These are phyloP conservation scores for Hypotaenidia okinawae DNA, from an alignment of 2,797 vertebrate species.

Conservation along the genomic window DNA sequence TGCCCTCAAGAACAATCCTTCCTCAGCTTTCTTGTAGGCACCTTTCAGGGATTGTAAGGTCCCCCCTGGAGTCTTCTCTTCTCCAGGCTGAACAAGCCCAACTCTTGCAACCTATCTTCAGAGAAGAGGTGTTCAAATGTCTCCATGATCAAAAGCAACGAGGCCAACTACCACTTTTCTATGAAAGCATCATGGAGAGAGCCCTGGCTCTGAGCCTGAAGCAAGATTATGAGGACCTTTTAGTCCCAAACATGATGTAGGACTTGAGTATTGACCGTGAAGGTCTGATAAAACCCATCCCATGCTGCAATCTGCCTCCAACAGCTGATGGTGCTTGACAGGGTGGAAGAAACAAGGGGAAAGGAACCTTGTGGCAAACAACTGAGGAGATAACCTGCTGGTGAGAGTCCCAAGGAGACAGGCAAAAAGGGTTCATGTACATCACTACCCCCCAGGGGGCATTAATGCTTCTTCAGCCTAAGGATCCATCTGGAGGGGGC, in stretches of 20 bases:
- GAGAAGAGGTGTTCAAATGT: too few relatives aligned
- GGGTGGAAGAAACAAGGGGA: neutral
- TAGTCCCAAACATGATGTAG: neutral
- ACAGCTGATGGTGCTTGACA: neutral
- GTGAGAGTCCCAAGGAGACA: neutral
- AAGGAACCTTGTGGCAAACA: neutral
- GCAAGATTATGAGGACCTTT: fast-evolving
- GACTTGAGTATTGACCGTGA: neutral
- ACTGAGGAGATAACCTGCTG: neutral
- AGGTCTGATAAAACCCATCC: neutral
- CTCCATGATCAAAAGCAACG: too few relatives aligned
- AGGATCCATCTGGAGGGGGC: fast-evolving
- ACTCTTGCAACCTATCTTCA: too few relatives aligned
- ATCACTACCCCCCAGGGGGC: neutral
- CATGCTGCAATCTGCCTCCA: neutral
- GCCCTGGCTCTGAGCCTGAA: neutral
- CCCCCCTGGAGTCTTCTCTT: too few relatives aligned
- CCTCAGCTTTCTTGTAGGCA: too few relatives aligned
- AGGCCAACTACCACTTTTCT: too few relatives aligned
- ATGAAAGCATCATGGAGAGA: neutral
- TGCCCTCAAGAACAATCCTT: too few relatives aligned
- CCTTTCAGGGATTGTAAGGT: too few relatives aligned
- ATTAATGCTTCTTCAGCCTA: fast-evolving
- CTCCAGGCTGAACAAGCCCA: too few relatives aligned
- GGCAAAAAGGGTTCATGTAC: neutral